Evolutionary conservation across 2,888 invertebrate species (phyloP).

Genomic region (Neoitamus cyanurus): DNA sequence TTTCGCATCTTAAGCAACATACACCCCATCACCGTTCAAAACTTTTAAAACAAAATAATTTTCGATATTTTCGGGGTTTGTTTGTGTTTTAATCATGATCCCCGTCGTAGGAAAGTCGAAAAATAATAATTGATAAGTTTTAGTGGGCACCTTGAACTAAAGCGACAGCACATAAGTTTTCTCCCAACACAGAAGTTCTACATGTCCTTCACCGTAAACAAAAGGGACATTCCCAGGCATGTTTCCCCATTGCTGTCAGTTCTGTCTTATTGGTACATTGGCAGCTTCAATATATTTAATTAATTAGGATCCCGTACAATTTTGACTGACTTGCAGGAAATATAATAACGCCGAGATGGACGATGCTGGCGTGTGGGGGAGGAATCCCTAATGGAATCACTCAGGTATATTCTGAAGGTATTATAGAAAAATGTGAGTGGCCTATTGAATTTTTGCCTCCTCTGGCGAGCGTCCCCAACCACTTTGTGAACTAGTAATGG

Average conservation of each 20-base stretch:
- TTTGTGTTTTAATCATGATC: too few relatives aligned
- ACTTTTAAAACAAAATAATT: too few relatives aligned
- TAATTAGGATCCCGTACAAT: background rate
- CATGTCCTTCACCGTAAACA: background rate
- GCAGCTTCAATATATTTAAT: slow-evolving; percentile 16
- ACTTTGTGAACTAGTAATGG: background rate
- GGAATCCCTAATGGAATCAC: background rate
- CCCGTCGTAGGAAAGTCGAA: too few relatives aligned
- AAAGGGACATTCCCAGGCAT: background rate
- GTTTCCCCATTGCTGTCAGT: background rate
- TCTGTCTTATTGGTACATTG: slow-evolving; percentile 18
- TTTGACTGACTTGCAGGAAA: slow-evolving; percentile 6
- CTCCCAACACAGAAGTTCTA: too few relatives aligned
- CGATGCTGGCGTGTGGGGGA: background rate
- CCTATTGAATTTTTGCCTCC: background rate
- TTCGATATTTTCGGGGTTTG: too few relatives aligned
- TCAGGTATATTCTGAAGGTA: background rate
- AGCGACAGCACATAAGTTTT: too few relatives aligned
- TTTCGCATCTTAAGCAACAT: too few relatives aligned
- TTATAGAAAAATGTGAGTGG: background rate
- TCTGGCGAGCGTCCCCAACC: background rate
- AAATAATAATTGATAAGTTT: too few relatives aligned
- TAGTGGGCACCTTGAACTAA: too few relatives aligned
- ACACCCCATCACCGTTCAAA: too few relatives aligned
- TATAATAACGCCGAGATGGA: background rate